phyloP scores from a whole-genome alignment of 1,140 invertebrate species.

The Heliothis virescens region DNA sequence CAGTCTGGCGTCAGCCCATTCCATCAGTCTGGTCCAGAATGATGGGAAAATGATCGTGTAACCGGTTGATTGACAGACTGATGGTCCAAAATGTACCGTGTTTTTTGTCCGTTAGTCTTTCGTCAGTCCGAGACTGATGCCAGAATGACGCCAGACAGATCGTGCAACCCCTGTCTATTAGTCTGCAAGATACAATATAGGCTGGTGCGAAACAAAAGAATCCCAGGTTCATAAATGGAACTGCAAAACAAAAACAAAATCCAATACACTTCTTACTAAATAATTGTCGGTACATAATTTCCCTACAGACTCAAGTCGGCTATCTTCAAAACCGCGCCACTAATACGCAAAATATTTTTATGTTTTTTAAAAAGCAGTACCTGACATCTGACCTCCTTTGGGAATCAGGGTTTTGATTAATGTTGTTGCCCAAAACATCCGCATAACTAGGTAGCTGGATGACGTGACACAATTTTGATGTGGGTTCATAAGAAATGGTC shows the following conservation, averaged over 20 bases:
- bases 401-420: slow-evolving; percentile 4
- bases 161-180: no score
- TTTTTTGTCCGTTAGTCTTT: no score
- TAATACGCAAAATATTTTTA: slow-evolving; percentile 17
- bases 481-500: neutral
- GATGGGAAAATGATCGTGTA: no score
- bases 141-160: no score
- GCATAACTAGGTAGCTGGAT: neutral
- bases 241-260: neutral
- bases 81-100: no score
- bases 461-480: neutral
- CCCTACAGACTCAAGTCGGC: neutral
- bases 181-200: no score
- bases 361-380: slow-evolving; percentile 10
- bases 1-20: no score
- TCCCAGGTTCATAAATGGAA: neutral
- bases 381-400: neutral
- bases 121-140: no score
- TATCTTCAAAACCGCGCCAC: neutral
- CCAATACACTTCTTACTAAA: neutral
- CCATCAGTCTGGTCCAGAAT: no score
- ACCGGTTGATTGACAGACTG: no score
- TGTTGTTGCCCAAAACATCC: neutral
- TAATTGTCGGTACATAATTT: slow-evolving; percentile 8
- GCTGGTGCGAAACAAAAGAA: neutral